Evolutionary conservation across 2,113 vertebrate species (phyloP), one percentile per base, ranked within the genome.

Genomic region (Scopus umbretta): DNA sequence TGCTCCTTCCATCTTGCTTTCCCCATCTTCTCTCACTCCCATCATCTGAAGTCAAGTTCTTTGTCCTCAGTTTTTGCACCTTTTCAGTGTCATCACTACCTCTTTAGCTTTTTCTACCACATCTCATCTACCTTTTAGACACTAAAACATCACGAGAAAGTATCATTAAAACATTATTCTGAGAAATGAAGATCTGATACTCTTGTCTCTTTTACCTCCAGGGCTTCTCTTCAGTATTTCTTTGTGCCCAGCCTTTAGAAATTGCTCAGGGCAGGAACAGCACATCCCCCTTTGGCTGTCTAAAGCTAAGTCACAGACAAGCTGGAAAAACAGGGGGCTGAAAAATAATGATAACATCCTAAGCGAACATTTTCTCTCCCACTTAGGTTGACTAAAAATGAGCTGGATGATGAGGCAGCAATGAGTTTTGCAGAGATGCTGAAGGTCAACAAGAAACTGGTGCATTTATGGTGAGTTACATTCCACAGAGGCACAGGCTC

Each of bases 391-490:
- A 98, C 98, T 83, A 97, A 98, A 97, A 98, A 98, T 0, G 96
- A 98, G 29, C 91, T 98, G 36, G 95, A 98, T 63, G 98, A 98
- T 42, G 98, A 98, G 86, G 98, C 97, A 49, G 98, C 98, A 18
- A 94, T 98, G 86, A 97, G 97, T 92, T 97, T 98, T 84, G 98
- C 98, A 43, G 98, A 98, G 96, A 98, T 98, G 98, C 55, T 98
- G 86, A 97, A 97, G 87, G 97, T 98, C 92, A 98, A 98, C 95
- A 97, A 97, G 97, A 98, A 97, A 5, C 66, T 98, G 96, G 87
- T 93, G 56, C 94, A 98, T 91, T 97, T 98, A 88, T 98, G 98
- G 98, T 98, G 96, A 98, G 93, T 96, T 92, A 56, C 67, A 83
- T 96, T 86, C 84, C 95, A 92, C 82, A 89, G 75, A 59, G 53